Base-by-base conservation (phyloP, 2,113 vertebrate species). In the Pomatostomus ruficeps region DNA sequence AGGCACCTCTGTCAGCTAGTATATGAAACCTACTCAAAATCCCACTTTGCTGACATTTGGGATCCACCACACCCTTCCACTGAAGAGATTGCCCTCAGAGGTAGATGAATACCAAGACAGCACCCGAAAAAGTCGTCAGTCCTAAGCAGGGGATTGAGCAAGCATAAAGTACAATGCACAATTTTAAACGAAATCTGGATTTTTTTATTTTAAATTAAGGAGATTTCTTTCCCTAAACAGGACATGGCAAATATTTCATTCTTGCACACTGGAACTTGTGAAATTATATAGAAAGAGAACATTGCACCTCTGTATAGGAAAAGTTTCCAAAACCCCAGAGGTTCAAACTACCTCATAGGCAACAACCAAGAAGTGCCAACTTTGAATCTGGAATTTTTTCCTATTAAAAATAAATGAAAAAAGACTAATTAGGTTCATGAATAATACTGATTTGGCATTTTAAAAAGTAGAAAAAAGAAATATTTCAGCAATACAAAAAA, bases 41-140 rank as follows among this genome's bases (percentile, higher is more conserved):
- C 22, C 36, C 62, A 18, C 5, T 8, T 38, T 35, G 43, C 24
- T 38, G 51, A 38, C 14, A 35, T 29, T 40, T 12, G 20, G 10
- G 21, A 79, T 23, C 28, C 7, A 88, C 36, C 19, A 65, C 2
- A 52, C 1, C 7, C 10, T 72, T 54, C 45, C 54, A 62, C 17
- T 17, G 51, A 81, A 78, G n/a, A 20, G 12, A 54, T 70, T 52
- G 79, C 43, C 38, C 29, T 78, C 43, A 8, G 18, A 80, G 11
- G 23, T 1, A 85, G 25, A 31, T 26, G 54, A 67, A 63, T 10
- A 45, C 8, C 20, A 92, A 36, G 33, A 26, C 6, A 38, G 10
- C 11, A 65, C 6, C 2, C 0, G 0, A 14, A 40, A 25, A 78
- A 57, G 1, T 14, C 71, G 31, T 12, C 45, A 35, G 23, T 36